A percentile compares a stretch with the other conserved stretches of the same genome.
Conservation (phyloP, 2,888 invertebrate genomes). For the Calameuta pallipes region DNA sequence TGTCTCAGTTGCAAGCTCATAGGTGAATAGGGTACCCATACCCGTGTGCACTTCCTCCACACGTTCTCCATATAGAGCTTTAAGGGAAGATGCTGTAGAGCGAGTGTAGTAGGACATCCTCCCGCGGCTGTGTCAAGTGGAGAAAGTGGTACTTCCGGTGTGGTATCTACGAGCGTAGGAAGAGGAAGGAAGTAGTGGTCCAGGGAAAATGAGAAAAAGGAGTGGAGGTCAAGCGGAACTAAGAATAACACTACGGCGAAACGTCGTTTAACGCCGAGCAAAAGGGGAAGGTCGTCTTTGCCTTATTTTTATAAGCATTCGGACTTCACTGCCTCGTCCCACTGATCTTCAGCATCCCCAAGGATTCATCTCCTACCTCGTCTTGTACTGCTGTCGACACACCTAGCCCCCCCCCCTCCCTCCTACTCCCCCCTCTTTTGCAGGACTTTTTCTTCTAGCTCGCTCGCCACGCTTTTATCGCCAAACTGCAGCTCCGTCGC, state of each 20-base stretch:
- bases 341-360: background rate
- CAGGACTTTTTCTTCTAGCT: background rate
- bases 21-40: background rate
- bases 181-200: background rate
- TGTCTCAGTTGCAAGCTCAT: background rate
- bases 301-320: slow-evolving; percentile 40
- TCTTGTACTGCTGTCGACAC: background rate
- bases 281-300: background rate
- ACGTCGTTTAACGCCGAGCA: background rate
- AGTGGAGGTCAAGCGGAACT: background rate
- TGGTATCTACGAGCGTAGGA: background rate
- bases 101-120: no score
- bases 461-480: background rate
- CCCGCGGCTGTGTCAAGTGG: background rate
- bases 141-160: background rate
- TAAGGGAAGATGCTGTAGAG: background rate
- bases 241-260: background rate
- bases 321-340: background rate
- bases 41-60: background rate
- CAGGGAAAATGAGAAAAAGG: background rate
- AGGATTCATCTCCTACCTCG: background rate
- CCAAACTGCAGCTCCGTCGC: slow-evolving; percentile 6
- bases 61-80: background rate
- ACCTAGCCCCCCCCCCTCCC: background rate
- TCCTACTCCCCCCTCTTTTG: background rate